Evolutionary conservation across 2,113 vertebrate species (phyloP).

Genomic region (Chrysochloris asiatica): DNA sequence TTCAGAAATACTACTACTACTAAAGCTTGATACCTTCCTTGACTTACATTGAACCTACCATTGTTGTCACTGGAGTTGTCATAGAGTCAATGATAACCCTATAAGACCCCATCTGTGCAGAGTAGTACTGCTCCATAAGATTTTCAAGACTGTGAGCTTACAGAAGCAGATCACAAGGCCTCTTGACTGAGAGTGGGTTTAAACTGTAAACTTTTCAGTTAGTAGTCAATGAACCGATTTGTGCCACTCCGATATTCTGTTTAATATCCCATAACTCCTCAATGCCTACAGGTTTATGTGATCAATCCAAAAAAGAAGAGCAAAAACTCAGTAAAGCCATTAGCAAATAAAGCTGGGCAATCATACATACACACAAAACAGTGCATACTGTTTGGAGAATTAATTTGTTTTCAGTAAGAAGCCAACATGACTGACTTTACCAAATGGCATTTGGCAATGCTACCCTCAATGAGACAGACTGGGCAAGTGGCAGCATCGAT

Average conservation of each 20-base stretch:
- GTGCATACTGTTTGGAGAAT: constrained; percentile 4
- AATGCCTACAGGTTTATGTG: background rate
- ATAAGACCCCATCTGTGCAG: background rate
- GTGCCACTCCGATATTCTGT: background rate
- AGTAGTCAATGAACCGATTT: background rate
- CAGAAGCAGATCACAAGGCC: background rate
- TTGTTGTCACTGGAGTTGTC: background rate
- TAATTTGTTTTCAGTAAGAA: constrained; percentile 25
- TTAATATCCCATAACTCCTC: background rate
- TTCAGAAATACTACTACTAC: background rate
- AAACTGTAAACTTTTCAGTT: background rate
- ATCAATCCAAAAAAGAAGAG: background rate
- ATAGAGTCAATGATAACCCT: background rate
- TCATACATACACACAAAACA: background rate
- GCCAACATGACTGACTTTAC: constrained; percentile 21
- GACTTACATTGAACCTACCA: background rate
- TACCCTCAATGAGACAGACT: too few species aligned
- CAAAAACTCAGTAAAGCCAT: constrained; percentile 9
- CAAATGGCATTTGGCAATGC: background rate
- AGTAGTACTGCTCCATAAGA: background rate
- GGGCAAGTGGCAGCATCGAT: too few species aligned
- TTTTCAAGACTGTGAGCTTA: background rate
- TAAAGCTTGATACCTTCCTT: background rate
- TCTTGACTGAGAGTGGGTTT: background rate
- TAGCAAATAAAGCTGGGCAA: constrained; percentile 10